Base-by-base conservation (phyloP, 2,888 invertebrate genomes). In the Chymomyza procnemis region DNA sequence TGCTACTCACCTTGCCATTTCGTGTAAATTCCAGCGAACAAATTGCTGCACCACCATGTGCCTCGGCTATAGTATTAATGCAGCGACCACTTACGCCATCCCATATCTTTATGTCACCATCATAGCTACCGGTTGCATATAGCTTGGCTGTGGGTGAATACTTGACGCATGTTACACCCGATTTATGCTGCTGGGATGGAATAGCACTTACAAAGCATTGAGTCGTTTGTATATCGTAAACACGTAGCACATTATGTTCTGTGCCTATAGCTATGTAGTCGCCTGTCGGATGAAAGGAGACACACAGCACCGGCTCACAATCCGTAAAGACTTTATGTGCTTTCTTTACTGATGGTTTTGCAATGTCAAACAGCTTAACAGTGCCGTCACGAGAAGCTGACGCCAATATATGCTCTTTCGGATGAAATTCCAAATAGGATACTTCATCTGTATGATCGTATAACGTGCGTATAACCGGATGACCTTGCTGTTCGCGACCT, bases 281-380 rank as follows among this genome's bases (percentile, higher is more conserved):
- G 0, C 99, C 99, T 2, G 96, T 94, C 0, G 99, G 99, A 91
- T 99, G 99, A 90, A 99, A 97, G 0, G 97, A 95, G 70, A 99
- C 93, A 78, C 97, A 96, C 12, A 96, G 92, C 1, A 99, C 96
- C 58, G 96, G 96, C 87, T 98, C 97, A 0, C 97, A 96, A 91
- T 99, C 99, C 3, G 97, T 97, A 46, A 99, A 97, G 48, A 97
- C 98, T 87, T 97, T 97, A 89, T 96, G 98, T 0, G 99, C 99
- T 88, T 99, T 97, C 91, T 99, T 99, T 0, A 99, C 99, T 0
- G 99, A 98, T 0, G 99, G 97, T 91, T 99, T 99, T 47, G 99
- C 97, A 88, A 97, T 99, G 90, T 99, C 99, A 89, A 99, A 99
- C 55, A 99, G 93, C 89, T 99, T 98, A 61, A 99, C 95, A 14